Evolutionary conservation across 2,888 invertebrate species (phyloP), one percentile per base, ranked within the genome.

Genomic region (Papilio demoleus): DNA sequence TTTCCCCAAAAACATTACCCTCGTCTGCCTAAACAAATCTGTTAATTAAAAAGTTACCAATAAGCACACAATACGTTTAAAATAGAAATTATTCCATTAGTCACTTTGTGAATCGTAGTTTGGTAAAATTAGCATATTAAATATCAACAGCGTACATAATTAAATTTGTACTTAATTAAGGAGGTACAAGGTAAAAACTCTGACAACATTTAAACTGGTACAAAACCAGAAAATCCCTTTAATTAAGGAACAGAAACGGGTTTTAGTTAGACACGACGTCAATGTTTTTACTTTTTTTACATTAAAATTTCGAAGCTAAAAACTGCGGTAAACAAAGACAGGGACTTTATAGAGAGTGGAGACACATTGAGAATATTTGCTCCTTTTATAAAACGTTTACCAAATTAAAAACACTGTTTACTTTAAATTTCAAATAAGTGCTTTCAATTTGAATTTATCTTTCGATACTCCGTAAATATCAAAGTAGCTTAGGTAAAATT

Each of bases 131-230:
- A n/a, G 1, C 50, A 50, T 50, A 22, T 50, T 24, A 50, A 50
- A 50, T 24, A 50, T 24, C 36, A 45, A 34, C 34, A 38, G 50
- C 31, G 58, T 65, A 66, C 50, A 60, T 17, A 36, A 38, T 8
- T 11, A 22, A 47, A 42, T 8, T 47, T 38, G 31, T 27, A 27
- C 50, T 24, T 53, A 65, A 61, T 65, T 61, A 65, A 24, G 14
- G 42, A 61, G 34, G 27, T n/a, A 24, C 53, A 45, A 58, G 64
- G 56, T 70, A 68, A 69, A 31, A 64, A 36, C 19, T 64, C 45
- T 58, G 19, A 34, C 63, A 45, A 58, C 56, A 24, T 17, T 59
- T 50, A 45, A 56, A 87, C 85, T 81, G n/a, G 27, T 27, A 53
- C 53, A 53, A 53, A 58, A 68, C 47, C 24, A 17, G 64, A 50